phyloP scores from a whole-genome alignment of 2,888 invertebrate species.

The Caenorhabditis angaria region DNA sequence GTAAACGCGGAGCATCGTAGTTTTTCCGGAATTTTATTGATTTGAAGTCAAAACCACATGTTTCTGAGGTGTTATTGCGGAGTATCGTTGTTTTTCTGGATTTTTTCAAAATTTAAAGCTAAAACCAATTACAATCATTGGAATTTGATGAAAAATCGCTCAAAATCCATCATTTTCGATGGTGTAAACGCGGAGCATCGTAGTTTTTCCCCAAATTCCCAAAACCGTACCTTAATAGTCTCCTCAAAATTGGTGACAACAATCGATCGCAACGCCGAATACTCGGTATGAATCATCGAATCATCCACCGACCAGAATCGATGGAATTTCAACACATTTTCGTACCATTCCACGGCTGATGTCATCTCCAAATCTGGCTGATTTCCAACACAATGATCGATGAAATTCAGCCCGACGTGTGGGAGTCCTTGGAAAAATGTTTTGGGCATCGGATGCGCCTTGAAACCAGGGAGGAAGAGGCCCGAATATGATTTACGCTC shows the following conservation, averaged over 20 bases:
- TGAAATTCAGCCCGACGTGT: slow-evolving; percentile 81
- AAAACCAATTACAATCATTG: too few species aligned
- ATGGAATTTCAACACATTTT: slow-evolving; percentile 76
- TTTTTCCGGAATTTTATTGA: too few species aligned
- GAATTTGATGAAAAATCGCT: too few species aligned
- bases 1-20: too few species aligned
- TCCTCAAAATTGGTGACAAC: slow-evolving; percentile 98
- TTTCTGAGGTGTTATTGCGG: too few species aligned
- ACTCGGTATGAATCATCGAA: slow-evolving; percentile 91
- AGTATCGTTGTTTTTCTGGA: too few species aligned
- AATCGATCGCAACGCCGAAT: slow-evolving; percentile 92
- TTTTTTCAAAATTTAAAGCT: too few species aligned
- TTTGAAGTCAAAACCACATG: too few species aligned
- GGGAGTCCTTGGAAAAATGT: slow-evolving; percentile 62
- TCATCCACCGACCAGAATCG: slow-evolving; percentile 93
- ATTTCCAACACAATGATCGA: slow-evolving; percentile 97
- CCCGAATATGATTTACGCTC: slow-evolving; percentile 87
- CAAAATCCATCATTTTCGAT: too few species aligned
- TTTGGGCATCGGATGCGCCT: slow-evolving; percentile 58
- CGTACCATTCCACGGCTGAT: slow-evolving; percentile 88
- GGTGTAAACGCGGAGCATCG: too few species aligned
- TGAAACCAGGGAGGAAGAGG: slow-evolving; percentile 86
- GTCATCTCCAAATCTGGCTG: slow-evolving; percentile 93
- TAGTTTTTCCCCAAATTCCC: neutral
- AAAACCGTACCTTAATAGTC: slow-evolving; percentile 79